Evolutionary conservation across 2,888 invertebrate species (phyloP).

Genomic region (Drosophila neonasuta): DNA sequence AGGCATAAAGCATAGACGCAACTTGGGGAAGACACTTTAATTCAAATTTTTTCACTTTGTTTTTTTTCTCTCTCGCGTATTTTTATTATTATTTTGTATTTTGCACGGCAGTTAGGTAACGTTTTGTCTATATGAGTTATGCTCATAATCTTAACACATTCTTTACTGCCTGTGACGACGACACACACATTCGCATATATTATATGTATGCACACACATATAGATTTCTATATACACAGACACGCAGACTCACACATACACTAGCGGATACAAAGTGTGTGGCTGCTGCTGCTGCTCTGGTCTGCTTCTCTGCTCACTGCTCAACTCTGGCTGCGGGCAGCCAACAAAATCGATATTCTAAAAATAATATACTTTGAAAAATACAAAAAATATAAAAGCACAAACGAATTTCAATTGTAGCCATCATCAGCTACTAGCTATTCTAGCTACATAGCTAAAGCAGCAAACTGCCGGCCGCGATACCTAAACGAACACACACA

Average conservation of each 20-base stretch:
- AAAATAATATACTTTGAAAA: slow-evolving; percentile 79
- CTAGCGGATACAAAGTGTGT: slow-evolving; percentile 33
- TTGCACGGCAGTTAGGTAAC: slow-evolving; percentile 72
- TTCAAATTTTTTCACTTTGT: slow-evolving; percentile 31
- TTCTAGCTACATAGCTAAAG: slow-evolving; percentile 12
- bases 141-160: slow-evolving; percentile 75
- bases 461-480: slow-evolving; percentile 38
- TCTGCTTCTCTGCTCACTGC: slow-evolving; percentile 36
- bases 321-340: slow-evolving; percentile 57
- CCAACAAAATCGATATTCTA: slow-evolving; percentile 79
- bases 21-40: slow-evolving; percentile 25
- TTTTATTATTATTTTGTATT: slow-evolving; percentile 14
- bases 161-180: slow-evolving; percentile 54
- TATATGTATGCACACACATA: slow-evolving; percentile 24
- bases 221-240: slow-evolving; percentile 28
- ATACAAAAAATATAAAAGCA: slow-evolving; percentile 64
- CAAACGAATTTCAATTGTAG: slow-evolving; percentile 69
- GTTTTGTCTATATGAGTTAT: slow-evolving; percentile 65
- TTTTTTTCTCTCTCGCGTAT: not conserved
- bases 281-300: slow-evolving; percentile 45
- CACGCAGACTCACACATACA: slow-evolving; percentile 37
- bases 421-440: slow-evolving; percentile 15
- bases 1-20: slow-evolving; percentile 1
- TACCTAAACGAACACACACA: slow-evolving; percentile 15
- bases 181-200: slow-evolving; percentile 41